Evolutionary conservation across 2,888 invertebrate species (phyloP).

Genomic region (Caenorhabditis angaria): DNA sequence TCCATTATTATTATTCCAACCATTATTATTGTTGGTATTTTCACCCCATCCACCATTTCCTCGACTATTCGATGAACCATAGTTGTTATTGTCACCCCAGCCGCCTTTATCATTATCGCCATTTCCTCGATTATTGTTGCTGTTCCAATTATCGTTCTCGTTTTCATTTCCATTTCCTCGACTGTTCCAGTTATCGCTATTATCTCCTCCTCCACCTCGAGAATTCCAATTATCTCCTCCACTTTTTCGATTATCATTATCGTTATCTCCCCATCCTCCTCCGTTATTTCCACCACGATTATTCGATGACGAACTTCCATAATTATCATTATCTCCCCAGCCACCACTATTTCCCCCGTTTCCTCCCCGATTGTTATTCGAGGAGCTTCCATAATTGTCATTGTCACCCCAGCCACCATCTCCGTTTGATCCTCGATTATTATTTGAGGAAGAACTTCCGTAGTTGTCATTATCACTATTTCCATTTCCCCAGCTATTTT

Average conservation of each 20-base stretch:
- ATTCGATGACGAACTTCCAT: background rate
- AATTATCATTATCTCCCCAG: constrained; percentile 3
- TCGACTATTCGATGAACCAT: constrained; percentile 9
- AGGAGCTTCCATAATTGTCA: constrained; percentile 11
- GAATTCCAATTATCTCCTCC: background rate
- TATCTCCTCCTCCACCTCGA: background rate
- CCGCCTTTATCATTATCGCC: background rate
- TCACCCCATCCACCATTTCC: constrained; percentile 21
- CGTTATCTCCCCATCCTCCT: background rate
- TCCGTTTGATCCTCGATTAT: background rate
- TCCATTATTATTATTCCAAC: constrained; percentile 18
- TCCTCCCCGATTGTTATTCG: background rate
- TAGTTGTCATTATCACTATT: constrained; percentile 18
- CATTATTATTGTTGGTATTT: constrained; percentile 11
- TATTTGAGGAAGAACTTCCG: background rate
- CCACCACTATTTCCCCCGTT: background rate
- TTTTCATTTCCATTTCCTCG: background rate
- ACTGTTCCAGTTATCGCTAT: background rate
- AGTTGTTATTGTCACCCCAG: constrained; percentile 7
- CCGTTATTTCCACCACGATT: constrained; percentile 5
- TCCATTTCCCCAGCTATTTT: background rate
- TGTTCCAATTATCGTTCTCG: background rate
- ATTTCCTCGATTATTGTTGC: background rate
- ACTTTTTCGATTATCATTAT: background rate
- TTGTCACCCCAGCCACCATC: constrained; percentile 8